phyloP scores from a whole-genome alignment of 2,797 vertebrate species.

The Mus minutoides region DNA sequence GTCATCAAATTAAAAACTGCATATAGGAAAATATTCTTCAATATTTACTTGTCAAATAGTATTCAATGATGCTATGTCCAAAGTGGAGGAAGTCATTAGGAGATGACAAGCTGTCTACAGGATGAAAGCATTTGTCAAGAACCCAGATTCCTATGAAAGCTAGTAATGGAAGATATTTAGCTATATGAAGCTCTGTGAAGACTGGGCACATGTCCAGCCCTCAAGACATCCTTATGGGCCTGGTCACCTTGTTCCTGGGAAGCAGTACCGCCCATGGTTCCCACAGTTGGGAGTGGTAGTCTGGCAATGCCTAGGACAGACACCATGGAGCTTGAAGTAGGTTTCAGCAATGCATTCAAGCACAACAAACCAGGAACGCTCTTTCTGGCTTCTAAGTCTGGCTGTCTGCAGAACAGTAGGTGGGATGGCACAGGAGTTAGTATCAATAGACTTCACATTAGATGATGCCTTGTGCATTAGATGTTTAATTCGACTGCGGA shows the following conservation, averaged over 20 bases:
- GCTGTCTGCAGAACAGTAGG: neutral
- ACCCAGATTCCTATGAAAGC: neutral
- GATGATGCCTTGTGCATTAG: constrained; percentile 29
- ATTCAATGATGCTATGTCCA: neutral
- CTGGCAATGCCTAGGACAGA: neutral
- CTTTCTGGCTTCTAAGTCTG: neutral
- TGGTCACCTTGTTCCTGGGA: neutral
- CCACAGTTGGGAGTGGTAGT: neutral
- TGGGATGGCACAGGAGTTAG: neutral
- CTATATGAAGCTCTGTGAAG: constrained; percentile 3
- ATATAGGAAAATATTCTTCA: constrained; percentile 36
- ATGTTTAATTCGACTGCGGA: constrained; percentile 43
- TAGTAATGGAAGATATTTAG: constrained; percentile 15
- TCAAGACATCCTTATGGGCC: neutral
- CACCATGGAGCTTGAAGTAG: too few species aligned
- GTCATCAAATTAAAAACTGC: constrained; percentile 8
- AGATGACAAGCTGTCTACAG: neutral
- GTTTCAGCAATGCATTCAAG: neutral
- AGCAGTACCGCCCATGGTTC: neutral
- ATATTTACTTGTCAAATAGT: constrained; percentile 23
- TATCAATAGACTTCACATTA: neutral
- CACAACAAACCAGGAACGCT: neutral
- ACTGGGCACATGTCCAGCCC: neutral
- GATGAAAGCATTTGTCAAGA: constrained; percentile 22
- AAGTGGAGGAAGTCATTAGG: neutral